These are phyloP conservation scores for Polypedilum vanderplanki DNA, from an alignment of 1,140 invertebrate species.

Conservation along the genomic window DNA sequence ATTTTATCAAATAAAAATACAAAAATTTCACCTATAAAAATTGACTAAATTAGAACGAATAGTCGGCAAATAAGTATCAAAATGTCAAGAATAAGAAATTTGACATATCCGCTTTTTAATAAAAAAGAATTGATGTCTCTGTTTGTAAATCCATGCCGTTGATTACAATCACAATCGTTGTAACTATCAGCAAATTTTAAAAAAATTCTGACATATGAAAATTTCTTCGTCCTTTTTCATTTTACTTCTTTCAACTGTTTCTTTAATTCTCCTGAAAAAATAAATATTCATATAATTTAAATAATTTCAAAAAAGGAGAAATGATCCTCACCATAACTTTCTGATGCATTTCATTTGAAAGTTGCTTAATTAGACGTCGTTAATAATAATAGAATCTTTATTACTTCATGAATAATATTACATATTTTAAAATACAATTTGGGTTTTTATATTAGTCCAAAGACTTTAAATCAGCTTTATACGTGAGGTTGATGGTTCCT, in stretches of 20 bases:
- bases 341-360: background rate
- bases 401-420: background rate
- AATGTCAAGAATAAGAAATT: background rate
- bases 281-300: background rate
- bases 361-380: background rate
- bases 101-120: background rate
- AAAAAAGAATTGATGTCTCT: background rate
- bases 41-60: too few species aligned
- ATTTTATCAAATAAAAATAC: too few species aligned
- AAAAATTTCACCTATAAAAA: too few species aligned
- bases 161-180: background rate
- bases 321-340: background rate
- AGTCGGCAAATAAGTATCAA: too few species aligned
- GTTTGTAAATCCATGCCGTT: background rate
- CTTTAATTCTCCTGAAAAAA: background rate
- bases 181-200: background rate
- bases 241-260: background rate
- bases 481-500: too few species aligned
- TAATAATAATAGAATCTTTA: too few species aligned
- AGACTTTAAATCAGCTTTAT: too few species aligned
- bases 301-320: background rate
- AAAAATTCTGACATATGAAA: background rate
- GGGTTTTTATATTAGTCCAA: too few species aligned
- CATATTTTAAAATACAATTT: too few species aligned
- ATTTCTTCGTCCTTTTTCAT: background rate